Percentiles rank a stretch among this genome's conserved stretches.
phyloP scores from a whole-genome alignment of 2,113 vertebrate species.

The Glareola pratincola region DNA sequence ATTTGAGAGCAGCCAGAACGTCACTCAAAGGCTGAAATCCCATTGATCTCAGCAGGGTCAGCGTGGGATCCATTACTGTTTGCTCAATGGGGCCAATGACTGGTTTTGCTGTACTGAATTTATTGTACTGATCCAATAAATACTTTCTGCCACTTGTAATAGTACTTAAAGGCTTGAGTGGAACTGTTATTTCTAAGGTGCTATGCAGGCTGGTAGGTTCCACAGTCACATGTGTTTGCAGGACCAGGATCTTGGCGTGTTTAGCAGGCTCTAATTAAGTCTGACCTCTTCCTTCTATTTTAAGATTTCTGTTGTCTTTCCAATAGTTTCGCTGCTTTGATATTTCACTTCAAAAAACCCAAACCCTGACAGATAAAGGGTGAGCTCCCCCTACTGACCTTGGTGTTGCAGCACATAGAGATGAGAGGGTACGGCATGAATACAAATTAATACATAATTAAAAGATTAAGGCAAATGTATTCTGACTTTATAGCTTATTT shows the following conservation, averaged over 20 bases:
- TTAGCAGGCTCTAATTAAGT: not conserved
- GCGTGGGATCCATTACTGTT: not conserved
- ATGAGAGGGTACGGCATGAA: not conserved
- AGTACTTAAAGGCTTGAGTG: not conserved
- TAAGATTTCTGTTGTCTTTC: not conserved
- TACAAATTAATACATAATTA: not conserved
- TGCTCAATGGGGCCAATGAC: not conserved
- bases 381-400: slow-evolving; percentile 58
- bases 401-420: not conserved
- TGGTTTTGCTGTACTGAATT: not conserved
- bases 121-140: not conserved
- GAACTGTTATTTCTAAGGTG: not conserved
- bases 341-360: not conserved
- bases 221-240: not conserved
- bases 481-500: not conserved
- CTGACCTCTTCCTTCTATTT: not conserved
- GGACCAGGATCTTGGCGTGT: not conserved
- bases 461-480: not conserved
- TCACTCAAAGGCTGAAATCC: not conserved
- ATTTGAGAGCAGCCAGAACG: not conserved
- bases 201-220: not conserved
- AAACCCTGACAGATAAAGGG: not conserved
- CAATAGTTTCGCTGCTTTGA: not conserved
- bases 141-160: not conserved
- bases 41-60: not conserved